Conservation (phyloP, 2,113 vertebrate genomes). For the Eonycteris spelaea region DNA sequence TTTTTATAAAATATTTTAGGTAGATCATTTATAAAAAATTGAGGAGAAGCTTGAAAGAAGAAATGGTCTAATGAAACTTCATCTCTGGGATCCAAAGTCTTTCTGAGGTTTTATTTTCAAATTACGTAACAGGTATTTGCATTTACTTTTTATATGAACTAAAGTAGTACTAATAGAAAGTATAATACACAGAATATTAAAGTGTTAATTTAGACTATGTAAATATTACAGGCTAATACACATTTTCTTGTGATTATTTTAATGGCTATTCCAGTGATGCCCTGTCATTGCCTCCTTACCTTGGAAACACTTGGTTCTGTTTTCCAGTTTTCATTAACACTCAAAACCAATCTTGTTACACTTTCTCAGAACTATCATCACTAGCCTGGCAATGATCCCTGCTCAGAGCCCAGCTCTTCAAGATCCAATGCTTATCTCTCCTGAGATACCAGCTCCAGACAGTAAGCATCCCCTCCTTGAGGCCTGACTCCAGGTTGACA, state of each 20-base stretch:
- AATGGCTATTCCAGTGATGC: neutral
- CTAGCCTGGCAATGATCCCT: neutral
- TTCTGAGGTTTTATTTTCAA: neutral
- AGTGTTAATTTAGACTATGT: neutral
- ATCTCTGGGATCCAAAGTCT: neutral
- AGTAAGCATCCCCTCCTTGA: fast-evolving
- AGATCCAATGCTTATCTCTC: neutral
- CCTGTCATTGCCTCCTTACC: neutral
- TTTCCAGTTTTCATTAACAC: neutral
- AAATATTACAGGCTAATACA: neutral
- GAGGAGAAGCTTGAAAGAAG: neutral
- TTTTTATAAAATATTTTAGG: neutral
- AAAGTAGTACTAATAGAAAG: neutral
- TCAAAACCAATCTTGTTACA: neutral
- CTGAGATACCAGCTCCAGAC: neutral
- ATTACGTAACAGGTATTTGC: neutral
- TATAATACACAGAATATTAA: neutral
- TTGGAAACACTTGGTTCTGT: neutral
- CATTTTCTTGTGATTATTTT: neutral
- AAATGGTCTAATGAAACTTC: neutral
- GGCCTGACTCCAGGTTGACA: neutral
- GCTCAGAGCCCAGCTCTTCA: neutral
- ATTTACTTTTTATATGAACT: neutral
- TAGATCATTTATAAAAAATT: neutral
- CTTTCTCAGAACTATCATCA: neutral